Evolutionary conservation across 2,113 vertebrate genomes (phyloP), one percentile per base, ranked within the genome.

Genomic region (Apteryx mantelli): DNA sequence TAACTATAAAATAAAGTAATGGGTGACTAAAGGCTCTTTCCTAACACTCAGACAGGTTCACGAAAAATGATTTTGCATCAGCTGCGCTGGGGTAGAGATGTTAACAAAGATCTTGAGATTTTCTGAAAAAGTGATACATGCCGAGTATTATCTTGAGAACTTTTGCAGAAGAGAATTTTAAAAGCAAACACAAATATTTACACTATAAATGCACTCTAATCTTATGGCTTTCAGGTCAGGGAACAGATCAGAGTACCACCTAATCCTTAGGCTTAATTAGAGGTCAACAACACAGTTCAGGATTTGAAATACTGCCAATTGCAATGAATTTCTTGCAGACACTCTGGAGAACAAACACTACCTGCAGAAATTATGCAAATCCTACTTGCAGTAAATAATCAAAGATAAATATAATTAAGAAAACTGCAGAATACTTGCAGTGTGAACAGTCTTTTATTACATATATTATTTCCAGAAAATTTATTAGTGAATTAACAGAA

Each of bases 161-260:
- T 79, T 66, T 30, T 70, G 4, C 40, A 77, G 32, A 61, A 25
- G n/a, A 85, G 1, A 56, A 24, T 81, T 95, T 86, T 82, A 48
- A 95, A 10, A 89, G 25, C 4, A 95, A 94, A 85, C 76, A 79
- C 8, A 76, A 88, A 76, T 82, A 82, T 89, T 94, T 85, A 79
- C 32, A 82, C 18, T 76, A 56, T 13, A 94, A 91, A 93, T 88
- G 53, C 48, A 85, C 11, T 93, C 87, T 60, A 91, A 94, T 84
- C 77, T 40, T 68, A 17, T 5, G 7, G 48, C 25, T 88, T 44
- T 87, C 52, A 42, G 19, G 92, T 30, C 64, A 44, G n/a, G 82
- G 82, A 85, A 77, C 32, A 73, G 66, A 91, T 95, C 84, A 93
- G 69, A 91, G 85, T 61, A 80, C 1, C 75, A 88, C 70, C 53